A percentile compares a stretch with the other conserved stretches of the same genome.
Evolutionary conservation across 1,140 invertebrate genomes (phyloP).

Genomic region (Lordiphosa collinella): DNA sequence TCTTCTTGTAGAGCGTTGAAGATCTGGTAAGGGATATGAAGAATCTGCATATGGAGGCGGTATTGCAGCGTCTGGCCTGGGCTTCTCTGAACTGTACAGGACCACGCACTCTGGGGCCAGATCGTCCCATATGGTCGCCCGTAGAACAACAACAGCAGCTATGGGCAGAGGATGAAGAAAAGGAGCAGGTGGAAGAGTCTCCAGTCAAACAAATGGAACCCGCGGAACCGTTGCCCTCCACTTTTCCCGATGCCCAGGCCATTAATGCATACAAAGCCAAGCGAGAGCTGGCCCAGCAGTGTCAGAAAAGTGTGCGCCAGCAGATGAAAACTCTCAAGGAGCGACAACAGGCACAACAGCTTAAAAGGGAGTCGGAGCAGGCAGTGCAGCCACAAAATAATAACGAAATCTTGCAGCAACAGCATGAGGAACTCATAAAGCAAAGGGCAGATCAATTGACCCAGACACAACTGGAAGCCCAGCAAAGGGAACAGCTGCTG

Average conservation of each 20-base stretch:
- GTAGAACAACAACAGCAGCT: neutral
- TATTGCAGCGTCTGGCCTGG: constrained; percentile 42
- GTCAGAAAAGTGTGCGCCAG: constrained; percentile 44
- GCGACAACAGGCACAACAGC: constrained; percentile 17
- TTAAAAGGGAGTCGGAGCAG: constrained; percentile 2
- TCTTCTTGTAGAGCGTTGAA: constrained; percentile 37
- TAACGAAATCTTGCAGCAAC: constrained; percentile 13
- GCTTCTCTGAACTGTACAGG: constrained; percentile 35
- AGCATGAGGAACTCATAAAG: constrained; percentile 27
- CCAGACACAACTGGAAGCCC: constrained; percentile 35
- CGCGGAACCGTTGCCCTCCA: constrained; percentile 4
- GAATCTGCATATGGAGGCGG: constrained; percentile 24
- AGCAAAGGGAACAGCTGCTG: constrained; percentile 34
- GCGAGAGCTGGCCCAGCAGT: constrained; percentile 41
- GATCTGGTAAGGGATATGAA: constrained; percentile 27
- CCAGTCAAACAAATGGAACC: neutral
- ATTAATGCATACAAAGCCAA: constrained; percentile 47
- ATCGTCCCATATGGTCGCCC: constrained; percentile 21
- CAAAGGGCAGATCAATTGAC: constrained; percentile 51
- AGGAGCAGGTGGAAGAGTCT: neutral
- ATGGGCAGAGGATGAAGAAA: neutral
- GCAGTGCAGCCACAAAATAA: neutral
- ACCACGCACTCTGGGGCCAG: constrained; percentile 39
- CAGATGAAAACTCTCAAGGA: constrained; percentile 51
- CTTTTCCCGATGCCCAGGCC: constrained; percentile 33